Base-by-base conservation (phyloP, 2,888 invertebrate species). In the Cheiracanthium punctorium region DNA sequence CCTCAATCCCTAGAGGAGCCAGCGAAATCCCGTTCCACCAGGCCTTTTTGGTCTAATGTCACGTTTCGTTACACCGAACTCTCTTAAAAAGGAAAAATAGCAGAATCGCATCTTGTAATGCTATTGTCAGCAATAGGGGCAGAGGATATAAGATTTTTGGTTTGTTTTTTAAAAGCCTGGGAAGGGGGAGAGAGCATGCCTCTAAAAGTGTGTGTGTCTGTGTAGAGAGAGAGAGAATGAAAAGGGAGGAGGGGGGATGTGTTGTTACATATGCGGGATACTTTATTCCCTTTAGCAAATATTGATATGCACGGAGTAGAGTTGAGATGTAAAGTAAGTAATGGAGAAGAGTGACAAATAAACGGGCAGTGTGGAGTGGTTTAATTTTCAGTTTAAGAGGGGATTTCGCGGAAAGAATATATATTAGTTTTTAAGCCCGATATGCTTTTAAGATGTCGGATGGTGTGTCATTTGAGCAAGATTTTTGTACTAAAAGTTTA, bases 11-110 rank as follows among this genome's bases (percentile, higher is more conserved):
- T 30, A 43, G 30, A 58, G 77, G 73, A 24, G n/a, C 69, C 69
- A 7, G 33, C 33, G 41, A 85, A 85, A 85, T 85, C 84, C 84
- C 41, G 48, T 80, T 80, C 77, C 73, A 69, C 33, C 28, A 74
- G 69, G 73, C 84, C n/a, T 85, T 85, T 85, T 85, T 85, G 84
- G 84, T 85, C 79, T 74, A 73, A 79, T 74, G 84, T 80, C 84
- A 69, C 79, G 74, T 74, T 58, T 79, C 82, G 73, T 85, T 85
- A 73, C 52, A 41, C 43, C 74, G 79, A 79, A 85, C 73, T 73
- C 79, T 74, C 43, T 80, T 85, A 77, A 77, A 77, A 84, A 85
- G 41, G 67, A 79, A 72, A 84, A 82, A 77, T 43, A 77, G 33
- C 64, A 37, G 43, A 77, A 77, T 84, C 48, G 72, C 24, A 41